Base-by-base conservation (phyloP, 2,797 vertebrate species). In the Octomys mimax region DNA sequence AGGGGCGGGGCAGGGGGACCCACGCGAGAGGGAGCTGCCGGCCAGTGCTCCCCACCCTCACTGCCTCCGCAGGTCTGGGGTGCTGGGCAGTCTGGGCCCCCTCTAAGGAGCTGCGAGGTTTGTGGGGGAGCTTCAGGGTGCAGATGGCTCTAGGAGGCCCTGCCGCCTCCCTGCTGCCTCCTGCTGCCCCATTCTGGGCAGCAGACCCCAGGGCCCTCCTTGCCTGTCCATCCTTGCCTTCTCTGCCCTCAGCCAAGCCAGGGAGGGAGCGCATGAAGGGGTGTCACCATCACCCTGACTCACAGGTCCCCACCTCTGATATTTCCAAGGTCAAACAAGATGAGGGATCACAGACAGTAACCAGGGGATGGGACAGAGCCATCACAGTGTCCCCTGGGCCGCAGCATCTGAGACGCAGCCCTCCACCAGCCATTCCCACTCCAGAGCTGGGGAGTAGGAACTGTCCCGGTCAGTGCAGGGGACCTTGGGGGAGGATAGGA, bases 281-380 rank as follows among this genome's bases (percentile, higher is more conserved):
- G 19, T 18, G n/a, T 88, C 90, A 52, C 61, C 9, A n/a, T 61
- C 1, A 57, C 66, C 84, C 62, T 46, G 64, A 94, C 52, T 89
- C 70, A 2, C 49, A 75, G 92, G 92, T 57, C 95, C 26, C 2
- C 24, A 87, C 86, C 93, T 87, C 66, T 89, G 94, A 89, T 94
- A 86, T 87, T 87, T 33, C 75, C 59, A 54, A 81, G 79, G 79
- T 91, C 94, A 85, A 11, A 93, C 90, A 64, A 94, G 82, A 88
- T 57, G 80, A 95, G 73, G 39, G 66, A 54, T 33, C 22, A 42
- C 1, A 0, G 66, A 93, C 91, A 87, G 89, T 36, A 61, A 59
- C 59, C 79, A 61, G 52, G 22, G 78, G 57, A 8, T 61, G 64
- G 85, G 66, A 75, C 36, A 59, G 54, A 61, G 66, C 19, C 39